A percentile compares a stretch with the other conserved stretches of the same genome.
Conservation (phyloP, 2,888 invertebrate species). For the Eupeodes luniger region DNA sequence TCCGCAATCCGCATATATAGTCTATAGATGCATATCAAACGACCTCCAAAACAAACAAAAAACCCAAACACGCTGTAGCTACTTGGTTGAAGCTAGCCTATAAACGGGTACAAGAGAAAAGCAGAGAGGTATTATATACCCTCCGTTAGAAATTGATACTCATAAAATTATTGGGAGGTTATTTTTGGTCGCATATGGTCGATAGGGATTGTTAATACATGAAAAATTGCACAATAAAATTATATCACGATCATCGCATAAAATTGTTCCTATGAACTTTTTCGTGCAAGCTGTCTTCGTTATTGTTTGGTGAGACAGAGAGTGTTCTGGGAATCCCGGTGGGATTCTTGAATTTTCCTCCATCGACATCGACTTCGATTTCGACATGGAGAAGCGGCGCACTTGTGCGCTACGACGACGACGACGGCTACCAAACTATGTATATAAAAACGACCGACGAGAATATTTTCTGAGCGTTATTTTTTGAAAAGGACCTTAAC, state of each 20-base stretch:
- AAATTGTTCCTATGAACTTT: constrained; percentile 65
- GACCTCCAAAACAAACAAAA: not conserved
- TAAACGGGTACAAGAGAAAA: not conserved
- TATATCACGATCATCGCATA: constrained; percentile 73
- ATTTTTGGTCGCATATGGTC: constrained; percentile 70
- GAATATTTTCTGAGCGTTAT: constrained; percentile 27
- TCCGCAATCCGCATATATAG: not conserved
- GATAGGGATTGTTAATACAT: constrained; percentile 66
- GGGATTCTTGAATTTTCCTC: constrained; percentile 48
- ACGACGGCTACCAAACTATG: not conserved
- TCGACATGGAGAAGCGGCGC: constrained; percentile 14
- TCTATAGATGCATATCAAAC: constrained; percentile 41
- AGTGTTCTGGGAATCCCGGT: not conserved
- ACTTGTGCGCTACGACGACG: not conserved
- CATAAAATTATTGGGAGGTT: constrained; percentile 71
- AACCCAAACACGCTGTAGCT: not conserved
- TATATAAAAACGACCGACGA: constrained; percentile 43
- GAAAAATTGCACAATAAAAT: constrained; percentile 70
- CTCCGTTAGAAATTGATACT: constrained; percentile 42
- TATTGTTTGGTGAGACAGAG: not conserved
- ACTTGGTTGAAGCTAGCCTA: not conserved
- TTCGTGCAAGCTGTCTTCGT: constrained; percentile 51
- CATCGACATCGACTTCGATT: not conserved
- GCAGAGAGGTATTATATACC: not conserved
- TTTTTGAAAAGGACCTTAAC: constrained; percentile 28